Percentiles rank a stretch among this genome's conserved stretches.
Evolutionary conservation across 1,140 invertebrate species (phyloP).

Genomic region (Hylyphantes graminicola): DNA sequence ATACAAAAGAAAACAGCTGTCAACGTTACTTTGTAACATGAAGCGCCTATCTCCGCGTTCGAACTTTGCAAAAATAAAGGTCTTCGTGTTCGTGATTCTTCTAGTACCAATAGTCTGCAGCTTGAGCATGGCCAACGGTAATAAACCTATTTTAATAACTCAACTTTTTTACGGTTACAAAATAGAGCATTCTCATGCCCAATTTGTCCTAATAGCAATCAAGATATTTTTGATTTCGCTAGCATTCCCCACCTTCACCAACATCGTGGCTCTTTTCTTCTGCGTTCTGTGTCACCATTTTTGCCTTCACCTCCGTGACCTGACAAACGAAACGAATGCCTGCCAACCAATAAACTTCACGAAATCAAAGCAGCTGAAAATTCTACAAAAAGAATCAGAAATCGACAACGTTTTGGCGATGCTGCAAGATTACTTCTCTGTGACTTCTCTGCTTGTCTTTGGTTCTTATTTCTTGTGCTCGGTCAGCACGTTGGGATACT

Average conservation of each 20-base stretch:
- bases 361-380: background rate
- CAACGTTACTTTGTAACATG: too few relatives aligned
- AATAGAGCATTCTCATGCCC: too few relatives aligned
- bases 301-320: background rate
- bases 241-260: background rate
- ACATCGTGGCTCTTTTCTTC: background rate
- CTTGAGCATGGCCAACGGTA: too few relatives aligned
- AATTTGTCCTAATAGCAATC: background rate
- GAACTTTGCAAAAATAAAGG: too few relatives aligned
- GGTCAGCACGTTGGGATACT: background rate
- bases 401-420: background rate
- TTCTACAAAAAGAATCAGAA: background rate
- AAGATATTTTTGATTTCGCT: background rate
- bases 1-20: too few relatives aligned
- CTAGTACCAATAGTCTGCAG: too few relatives aligned
- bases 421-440: background rate
- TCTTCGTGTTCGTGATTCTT: too few relatives aligned
- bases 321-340: background rate
- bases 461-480: background rate
- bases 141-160: too few relatives aligned
- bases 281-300: background rate
- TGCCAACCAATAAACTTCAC: background rate
- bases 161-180: too few relatives aligned
- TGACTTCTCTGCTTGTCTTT: background rate
- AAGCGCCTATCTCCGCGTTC: too few relatives aligned